Evolutionary conservation across 2,888 invertebrate genomes (phyloP).

Genomic region (Papilio gigon): DNA sequence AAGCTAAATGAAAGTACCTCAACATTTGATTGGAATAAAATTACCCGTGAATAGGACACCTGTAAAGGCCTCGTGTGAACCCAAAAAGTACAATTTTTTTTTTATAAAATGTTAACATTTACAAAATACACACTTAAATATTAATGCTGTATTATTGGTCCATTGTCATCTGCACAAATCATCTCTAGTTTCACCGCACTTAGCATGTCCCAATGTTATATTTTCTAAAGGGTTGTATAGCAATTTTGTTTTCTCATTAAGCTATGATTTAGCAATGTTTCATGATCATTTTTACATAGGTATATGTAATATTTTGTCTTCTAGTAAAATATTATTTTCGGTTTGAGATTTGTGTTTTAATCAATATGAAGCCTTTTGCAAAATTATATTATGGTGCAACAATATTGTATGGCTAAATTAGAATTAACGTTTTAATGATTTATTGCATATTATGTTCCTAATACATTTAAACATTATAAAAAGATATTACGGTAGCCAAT

Average conservation of each 20-base stretch:
- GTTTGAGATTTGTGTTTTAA: conserved; percentile 67
- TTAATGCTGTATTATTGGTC: conserved; percentile 55
- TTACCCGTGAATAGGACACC: not conserved
- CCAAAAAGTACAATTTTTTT: conserved; percentile 57
- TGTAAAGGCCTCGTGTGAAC: conserved; percentile 14
- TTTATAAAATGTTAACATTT: conserved; percentile 45
- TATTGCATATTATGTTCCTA: too few relatives aligned
- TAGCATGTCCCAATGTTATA: conserved; percentile 61
- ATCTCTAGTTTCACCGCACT: conserved; percentile 35
- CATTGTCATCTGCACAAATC: conserved; percentile 48
- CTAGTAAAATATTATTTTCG: conserved; percentile 81
- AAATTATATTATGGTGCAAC: not conserved
- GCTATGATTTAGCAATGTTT: conserved; percentile 63
- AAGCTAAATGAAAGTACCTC: conserved; percentile 21
- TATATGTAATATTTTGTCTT: conserved; percentile 75
- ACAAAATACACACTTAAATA: conserved; percentile 45
- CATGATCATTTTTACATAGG: conserved; percentile 63
- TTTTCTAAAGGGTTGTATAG: conserved; percentile 50
- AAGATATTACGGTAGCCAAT: too few relatives aligned
- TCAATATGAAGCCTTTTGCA: conserved; percentile 34
- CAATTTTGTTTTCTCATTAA: conserved; percentile 64
- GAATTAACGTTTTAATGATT: not conserved
- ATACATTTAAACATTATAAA: too few relatives aligned
- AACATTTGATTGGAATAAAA: conserved; percentile 15
- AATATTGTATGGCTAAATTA: too few relatives aligned